Evolutionary conservation across 2,888 invertebrate genomes (phyloP), one percentile per base, ranked within the genome.

Genomic region (Perizoma flavofasciatum): DNA sequence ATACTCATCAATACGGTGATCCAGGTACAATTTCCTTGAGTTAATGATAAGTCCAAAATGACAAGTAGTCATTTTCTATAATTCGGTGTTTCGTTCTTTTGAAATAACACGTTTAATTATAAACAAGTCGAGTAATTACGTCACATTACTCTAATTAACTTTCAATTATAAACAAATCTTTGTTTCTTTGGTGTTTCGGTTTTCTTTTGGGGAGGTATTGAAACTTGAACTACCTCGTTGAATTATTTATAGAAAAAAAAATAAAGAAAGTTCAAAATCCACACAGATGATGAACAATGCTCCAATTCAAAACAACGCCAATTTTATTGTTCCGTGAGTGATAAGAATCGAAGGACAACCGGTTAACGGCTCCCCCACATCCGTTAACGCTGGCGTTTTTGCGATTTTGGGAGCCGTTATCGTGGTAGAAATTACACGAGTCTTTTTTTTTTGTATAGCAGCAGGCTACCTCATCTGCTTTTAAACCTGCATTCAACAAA

Each of bases 11-110:
- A 67, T 65, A 68, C 66, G 50, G 45, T 59, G 63, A 55, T 63
- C 56, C 67, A 67, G 69, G 61, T 70, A 51, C 62, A 62, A 62
- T 62, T 62, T 62, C 71, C 73, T 71, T 68, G 59, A 65, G 61
- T 57, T 77, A 75, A 77, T 78, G 71, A 78, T 77, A 78, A 74
- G 70, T 77, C 67, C 63, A 49, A 65, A 71, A 77, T 67, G 71
- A 74, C 72, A 83, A 78, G 79, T 72, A 75, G 82, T 78, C 85
- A 86, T 88, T 87, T 83, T 61, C 71, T 81, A 79, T 82, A 84
- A 87, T 85, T 79, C 76, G 72, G 70, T 65, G 73, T 75, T 80
- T 75, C 78, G 78, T 81, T 74, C 72, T 70, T 77, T 61, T 55
- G 79, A 77, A 77, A 78, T 74, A 76, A 79, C 81, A 75, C 81